phyloP scores from a whole-genome alignment of 2,888 invertebrate species.

The Lucinisca nassula region DNA sequence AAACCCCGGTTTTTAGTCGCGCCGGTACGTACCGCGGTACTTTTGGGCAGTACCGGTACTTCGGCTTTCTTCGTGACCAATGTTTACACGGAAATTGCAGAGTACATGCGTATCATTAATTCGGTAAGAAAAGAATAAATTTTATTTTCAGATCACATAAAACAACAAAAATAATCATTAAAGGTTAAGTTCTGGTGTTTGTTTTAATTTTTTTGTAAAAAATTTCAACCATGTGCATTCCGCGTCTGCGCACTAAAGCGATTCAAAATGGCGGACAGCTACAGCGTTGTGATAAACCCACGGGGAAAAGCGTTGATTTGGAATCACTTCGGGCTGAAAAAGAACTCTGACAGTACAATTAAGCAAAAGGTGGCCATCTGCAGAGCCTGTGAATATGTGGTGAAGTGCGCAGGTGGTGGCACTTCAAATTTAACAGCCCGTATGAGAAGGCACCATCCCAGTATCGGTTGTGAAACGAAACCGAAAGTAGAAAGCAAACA shows the following conservation, averaged over 20 bases:
- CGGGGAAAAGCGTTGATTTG: background rate
- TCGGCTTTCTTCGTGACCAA: background rate
- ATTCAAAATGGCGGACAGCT: background rate
- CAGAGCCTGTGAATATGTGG: background rate
- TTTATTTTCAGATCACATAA: conserved; percentile 1
- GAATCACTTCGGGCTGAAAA: background rate
- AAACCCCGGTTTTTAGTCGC: background rate
- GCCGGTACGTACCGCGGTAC: background rate
- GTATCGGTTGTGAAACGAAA: background rate
- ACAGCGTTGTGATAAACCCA: background rate
- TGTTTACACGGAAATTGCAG: background rate
- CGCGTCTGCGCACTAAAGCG: background rate
- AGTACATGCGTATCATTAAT: background rate
- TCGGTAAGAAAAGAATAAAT: background rate
- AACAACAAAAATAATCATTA: background rate
- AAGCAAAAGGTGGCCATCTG: background rate
- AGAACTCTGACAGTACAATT: background rate
- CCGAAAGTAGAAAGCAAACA: background rate
- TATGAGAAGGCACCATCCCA: background rate
- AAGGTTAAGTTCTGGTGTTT: conserved; percentile 2
- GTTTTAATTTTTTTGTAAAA: background rate
- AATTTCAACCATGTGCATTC: background rate
- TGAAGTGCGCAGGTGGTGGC: conserved; percentile 1
- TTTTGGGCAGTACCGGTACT: background rate
- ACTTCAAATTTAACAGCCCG: background rate